Evolutionary conservation across 2,113 vertebrate species (phyloP).

Genomic region (Phyllopteryx taeniolatus): DNA sequence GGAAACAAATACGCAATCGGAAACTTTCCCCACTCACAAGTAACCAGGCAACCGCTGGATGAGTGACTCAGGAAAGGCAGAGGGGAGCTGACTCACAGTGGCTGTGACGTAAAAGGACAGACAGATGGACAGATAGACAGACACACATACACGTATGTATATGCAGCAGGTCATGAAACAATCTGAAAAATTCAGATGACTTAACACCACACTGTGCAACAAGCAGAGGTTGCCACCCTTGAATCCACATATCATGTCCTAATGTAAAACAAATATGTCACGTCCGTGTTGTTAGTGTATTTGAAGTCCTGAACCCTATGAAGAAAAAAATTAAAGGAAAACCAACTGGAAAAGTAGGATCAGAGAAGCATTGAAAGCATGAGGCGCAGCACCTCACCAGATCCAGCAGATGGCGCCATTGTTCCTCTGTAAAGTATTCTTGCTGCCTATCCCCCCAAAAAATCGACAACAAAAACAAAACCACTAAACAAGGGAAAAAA

Average conservation of each 20-base stretch:
- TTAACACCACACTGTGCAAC: neutral
- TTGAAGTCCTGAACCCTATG: neutral
- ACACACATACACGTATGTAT: conserved; percentile 27
- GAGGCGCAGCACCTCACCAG: neutral
- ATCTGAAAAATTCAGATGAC: neutral
- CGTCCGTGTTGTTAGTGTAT: neutral
- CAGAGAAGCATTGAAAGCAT: neutral
- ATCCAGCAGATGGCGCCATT: neutral
- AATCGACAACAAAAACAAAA: too few species aligned
- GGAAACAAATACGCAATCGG: conserved; percentile 75
- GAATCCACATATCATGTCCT: neutral
- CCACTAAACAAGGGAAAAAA: too few species aligned
- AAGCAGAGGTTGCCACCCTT: neutral
- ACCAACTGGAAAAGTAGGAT: neutral
- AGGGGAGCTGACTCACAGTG: conserved; percentile 73
- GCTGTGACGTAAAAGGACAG: conserved; percentile 68
- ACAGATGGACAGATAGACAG: conserved; percentile 11
- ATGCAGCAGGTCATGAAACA: conserved; percentile 70
- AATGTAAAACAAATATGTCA: neutral
- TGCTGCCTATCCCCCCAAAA: neutral
- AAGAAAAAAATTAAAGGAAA: neutral
- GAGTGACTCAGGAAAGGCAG: conserved; percentile 73
- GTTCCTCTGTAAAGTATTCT: neutral
- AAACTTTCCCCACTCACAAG: conserved; percentile 69
- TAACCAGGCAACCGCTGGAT: conserved; percentile 75